Conservation (phyloP, 2,888 invertebrate genomes). For the Pristionchus arcanus region DNA sequence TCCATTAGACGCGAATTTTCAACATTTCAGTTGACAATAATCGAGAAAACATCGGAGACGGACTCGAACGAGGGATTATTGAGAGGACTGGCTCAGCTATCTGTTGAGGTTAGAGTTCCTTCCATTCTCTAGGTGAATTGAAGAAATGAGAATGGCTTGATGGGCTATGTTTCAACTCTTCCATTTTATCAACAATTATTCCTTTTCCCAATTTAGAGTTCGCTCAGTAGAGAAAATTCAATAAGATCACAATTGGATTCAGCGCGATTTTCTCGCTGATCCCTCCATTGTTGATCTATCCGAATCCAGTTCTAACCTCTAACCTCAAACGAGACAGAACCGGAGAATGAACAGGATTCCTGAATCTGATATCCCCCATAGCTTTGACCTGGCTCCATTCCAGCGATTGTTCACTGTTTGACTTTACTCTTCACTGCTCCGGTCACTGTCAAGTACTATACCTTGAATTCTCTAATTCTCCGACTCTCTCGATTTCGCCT, state of each 20-base stretch:
- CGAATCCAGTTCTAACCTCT: not conserved
- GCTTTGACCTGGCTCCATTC: not conserved
- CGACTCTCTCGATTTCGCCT: not conserved
- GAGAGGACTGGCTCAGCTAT: slow-evolving; percentile 40
- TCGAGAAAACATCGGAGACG: slow-evolving; percentile 19
- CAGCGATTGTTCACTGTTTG: not conserved
- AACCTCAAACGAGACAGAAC: not conserved
- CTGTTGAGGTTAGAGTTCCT: not conserved
- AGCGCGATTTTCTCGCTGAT: not conserved
- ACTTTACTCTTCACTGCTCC: not conserved
- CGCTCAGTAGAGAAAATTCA: no score
- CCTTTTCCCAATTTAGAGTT: no score
- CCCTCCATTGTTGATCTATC: not conserved
- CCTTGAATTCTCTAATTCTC: not conserved
- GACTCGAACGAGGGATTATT: slow-evolving; percentile 45
- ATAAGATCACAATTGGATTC: not conserved
- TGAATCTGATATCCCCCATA: not conserved
- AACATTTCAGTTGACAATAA: not conserved
- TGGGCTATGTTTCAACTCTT: not conserved
- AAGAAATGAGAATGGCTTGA: no score
- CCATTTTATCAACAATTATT: no score
- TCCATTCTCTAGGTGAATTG: no score
- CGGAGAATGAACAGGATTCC: not conserved
- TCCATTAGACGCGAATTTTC: no score
- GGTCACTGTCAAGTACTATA: not conserved